These are phyloP conservation scores for Aurelia aurita DNA, from an alignment of 30 jellyfish, hydroid and myxozoan species.

Conservation along the genomic window DNA sequence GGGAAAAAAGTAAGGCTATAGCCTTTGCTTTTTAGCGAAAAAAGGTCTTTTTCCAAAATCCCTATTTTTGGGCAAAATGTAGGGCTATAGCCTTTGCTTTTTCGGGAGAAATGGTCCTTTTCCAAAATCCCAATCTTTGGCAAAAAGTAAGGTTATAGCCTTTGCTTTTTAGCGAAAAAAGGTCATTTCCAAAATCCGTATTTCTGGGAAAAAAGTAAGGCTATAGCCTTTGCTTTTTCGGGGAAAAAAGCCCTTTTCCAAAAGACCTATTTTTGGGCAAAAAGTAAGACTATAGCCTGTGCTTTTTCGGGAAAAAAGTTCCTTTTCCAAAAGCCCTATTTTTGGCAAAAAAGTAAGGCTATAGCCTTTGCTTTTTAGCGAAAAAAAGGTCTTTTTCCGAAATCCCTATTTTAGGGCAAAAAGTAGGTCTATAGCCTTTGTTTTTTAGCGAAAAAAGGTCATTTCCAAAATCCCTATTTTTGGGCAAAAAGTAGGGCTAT, in stretches of 20 bases:
- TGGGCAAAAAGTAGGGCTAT: not conserved
- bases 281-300: not conserved
- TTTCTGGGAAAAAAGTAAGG: not conserved
- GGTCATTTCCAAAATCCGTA: not conserved
- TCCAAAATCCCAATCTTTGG: not conserved
- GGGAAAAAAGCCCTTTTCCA: not conserved
- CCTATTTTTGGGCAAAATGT: not conserved
- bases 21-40: not conserved
- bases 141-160: conserved; percentile 3
- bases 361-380: not conserved
- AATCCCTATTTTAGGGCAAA: not conserved
- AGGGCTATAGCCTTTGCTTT: not conserved
- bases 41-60: not conserved
- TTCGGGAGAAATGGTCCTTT: not conserved
- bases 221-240: not conserved
- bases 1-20: not conserved
- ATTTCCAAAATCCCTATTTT: not conserved
- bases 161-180: not conserved
- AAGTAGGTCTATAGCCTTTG: not conserved
- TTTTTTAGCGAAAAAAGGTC: not conserved
- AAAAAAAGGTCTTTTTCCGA: not conserved
- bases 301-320: no score
- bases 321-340: not conserved
- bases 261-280: not conserved
- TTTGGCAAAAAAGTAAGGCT: not conserved